Evolutionary conservation across 92 coral and sea anemone genomes (phyloP).

Genomic region (Isaurus tuberculatus): DNA sequence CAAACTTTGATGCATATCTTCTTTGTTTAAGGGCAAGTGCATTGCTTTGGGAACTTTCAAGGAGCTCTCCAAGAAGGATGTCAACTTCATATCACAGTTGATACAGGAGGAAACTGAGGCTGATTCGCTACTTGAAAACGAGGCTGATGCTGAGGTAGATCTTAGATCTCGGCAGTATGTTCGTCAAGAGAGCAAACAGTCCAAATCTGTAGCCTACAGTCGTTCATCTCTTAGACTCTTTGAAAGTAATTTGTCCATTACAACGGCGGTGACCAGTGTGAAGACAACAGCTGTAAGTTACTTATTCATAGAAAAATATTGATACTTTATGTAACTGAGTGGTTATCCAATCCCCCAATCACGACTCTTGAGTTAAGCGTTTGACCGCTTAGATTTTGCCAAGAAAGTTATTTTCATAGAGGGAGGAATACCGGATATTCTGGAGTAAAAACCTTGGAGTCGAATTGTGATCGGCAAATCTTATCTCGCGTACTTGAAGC

Average conservation of each 20-base stretch:
- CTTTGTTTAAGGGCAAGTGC: conserved; percentile 64
- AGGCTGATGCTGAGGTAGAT: conserved; percentile 41
- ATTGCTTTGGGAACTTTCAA: conserved; percentile 63
- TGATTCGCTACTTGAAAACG: conserved; percentile 42
- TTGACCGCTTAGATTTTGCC: too few species aligned
- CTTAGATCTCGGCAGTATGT: conserved; percentile 50
- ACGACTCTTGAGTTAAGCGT: too few species aligned
- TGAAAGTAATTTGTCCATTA: conserved; percentile 68
- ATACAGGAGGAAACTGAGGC: conserved; percentile 58
- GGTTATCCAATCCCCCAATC: too few species aligned
- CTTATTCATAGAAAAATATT: too few species aligned
- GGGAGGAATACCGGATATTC: too few species aligned
- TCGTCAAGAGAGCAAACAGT: conserved; percentile 50
- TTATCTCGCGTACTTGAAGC: too few species aligned
- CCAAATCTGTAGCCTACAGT: conserved; percentile 14
- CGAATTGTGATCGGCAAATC: too few species aligned
- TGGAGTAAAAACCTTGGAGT: too few species aligned
- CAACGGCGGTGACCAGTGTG: conserved; percentile 66
- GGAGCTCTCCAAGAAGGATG: conserved; percentile 54
- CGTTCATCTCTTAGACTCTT: conserved; percentile 52
- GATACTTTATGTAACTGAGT: too few species aligned
- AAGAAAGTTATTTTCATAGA: too few species aligned
- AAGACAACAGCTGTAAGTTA: conserved; percentile 67
- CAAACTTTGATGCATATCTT: background rate
- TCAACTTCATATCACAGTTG: conserved; percentile 60